Conservation (phyloP, 2,113 vertebrate species). For the Pluvianellus socialis region DNA sequence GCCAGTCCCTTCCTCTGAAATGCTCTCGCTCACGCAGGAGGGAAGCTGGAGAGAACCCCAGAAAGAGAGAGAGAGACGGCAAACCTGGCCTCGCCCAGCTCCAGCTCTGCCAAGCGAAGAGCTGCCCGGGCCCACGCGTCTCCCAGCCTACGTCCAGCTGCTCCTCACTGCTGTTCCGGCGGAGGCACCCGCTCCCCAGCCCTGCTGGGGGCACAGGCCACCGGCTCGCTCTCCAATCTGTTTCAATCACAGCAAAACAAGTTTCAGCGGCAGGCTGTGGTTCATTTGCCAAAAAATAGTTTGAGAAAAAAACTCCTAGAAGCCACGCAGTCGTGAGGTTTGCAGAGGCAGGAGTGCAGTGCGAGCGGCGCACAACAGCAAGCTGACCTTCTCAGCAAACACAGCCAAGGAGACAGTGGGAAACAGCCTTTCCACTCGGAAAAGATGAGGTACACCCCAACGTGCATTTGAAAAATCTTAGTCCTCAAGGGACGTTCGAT, state of each 20-base stretch:
- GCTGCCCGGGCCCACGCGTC: neutral
- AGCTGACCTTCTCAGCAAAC: neutral
- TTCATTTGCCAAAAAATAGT: neutral
- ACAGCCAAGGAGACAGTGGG: neutral
- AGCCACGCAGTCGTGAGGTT: neutral
- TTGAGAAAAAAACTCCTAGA: neutral
- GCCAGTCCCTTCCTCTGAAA: neutral
- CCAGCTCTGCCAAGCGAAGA: neutral
- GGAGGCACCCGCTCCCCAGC: neutral
- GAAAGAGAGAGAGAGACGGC: neutral
- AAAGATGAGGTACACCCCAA: accelerated
- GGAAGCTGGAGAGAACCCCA: neutral
- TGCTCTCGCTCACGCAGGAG: neutral
- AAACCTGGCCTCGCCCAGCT: neutral
- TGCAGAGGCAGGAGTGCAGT: neutral
- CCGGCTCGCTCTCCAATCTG: neutral
- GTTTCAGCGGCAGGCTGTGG: neutral
- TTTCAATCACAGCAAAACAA: neutral
- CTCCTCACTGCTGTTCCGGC: neutral
- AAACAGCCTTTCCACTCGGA: neutral
- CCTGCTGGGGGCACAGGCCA: neutral
- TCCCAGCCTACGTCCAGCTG: conserved; percentile 21
- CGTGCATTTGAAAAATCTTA: neutral
- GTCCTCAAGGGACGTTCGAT: neutral
- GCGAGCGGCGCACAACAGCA: neutral